These are phyloP conservation scores for Scelioninae gen. 2 DNA, from an alignment of 2,888 invertebrate genomes.

Conservation along the genomic window DNA sequence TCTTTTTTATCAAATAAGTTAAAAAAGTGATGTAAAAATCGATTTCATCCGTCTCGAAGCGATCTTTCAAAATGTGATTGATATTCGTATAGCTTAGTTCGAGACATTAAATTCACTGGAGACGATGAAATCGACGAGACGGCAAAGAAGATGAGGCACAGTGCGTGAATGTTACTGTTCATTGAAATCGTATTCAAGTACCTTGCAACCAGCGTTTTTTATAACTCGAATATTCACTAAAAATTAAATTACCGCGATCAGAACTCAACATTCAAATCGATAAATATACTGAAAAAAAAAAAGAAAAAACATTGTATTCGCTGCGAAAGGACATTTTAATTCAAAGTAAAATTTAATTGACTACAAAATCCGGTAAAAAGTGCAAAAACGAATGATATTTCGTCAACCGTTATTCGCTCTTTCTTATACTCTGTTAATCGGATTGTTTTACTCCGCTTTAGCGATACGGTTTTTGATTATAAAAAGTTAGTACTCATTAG, in stretches of 20 bases:
- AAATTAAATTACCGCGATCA: not conserved
- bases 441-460: no score
- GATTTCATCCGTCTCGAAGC: constrained; percentile 49
- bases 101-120: constrained; percentile 26
- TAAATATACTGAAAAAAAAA: no score
- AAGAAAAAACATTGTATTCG: no score
- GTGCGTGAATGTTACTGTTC: constrained; percentile 43
- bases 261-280: constrained; percentile 1
- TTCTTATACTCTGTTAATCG: no score
- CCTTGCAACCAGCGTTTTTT: constrained; percentile 27
- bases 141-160: constrained; percentile 60
- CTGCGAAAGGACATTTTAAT: no score
- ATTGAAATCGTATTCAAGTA: constrained; percentile 12
- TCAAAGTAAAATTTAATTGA: no score
- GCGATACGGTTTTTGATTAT: not conserved
- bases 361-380: no score
- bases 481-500: no score
- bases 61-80: constrained; percentile 48
- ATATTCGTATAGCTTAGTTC: constrained; percentile 49
- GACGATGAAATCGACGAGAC: constrained; percentile 59
- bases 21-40: constrained; percentile 53
- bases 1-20: constrained; percentile 60
- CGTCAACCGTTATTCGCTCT: no score
- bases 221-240: constrained; percentile 40
- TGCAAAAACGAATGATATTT: no score